Percentiles rank a stretch among this genome's conserved stretches.
These are phyloP conservation scores for Lasioglossum villosulum DNA, from an alignment of 2,888 invertebrate species.

Conservation along the genomic window DNA sequence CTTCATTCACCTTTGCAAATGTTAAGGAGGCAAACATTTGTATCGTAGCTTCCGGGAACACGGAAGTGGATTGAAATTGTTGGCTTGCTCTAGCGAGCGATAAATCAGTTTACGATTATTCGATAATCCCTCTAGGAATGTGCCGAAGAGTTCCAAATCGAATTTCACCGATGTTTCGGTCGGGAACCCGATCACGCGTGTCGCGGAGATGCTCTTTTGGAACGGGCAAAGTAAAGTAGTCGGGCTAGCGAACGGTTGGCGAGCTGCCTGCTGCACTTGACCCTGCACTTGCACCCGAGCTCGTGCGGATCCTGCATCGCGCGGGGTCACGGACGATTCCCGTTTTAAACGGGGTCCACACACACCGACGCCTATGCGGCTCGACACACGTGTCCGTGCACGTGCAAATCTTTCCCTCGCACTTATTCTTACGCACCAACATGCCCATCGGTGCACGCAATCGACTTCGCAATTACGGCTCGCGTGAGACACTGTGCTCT, in stretches of 20 bases:
- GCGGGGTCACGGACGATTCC: constrained; percentile 67
- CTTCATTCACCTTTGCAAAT: neutral
- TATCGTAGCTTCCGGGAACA: neutral
- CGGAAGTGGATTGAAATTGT: neutral
- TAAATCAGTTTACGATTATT: neutral
- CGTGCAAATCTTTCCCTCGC: constrained; percentile 6
- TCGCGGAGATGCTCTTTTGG: neutral
- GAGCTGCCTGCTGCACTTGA: constrained; percentile 76
- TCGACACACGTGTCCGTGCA: constrained; percentile 27
- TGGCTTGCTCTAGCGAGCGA: neutral
- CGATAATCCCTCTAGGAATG: neutral
- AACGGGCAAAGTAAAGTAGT: constrained; percentile 15
- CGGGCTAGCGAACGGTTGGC: constrained; percentile 63
- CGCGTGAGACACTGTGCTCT: neutral
- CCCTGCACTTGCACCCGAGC: constrained; percentile 76
- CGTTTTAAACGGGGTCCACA: constrained; percentile 31
- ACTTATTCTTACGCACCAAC: neutral
- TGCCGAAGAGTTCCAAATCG: neutral
- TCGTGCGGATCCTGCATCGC: constrained; percentile 51
- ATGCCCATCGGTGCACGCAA: constrained; percentile 20
- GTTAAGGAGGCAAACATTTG: neutral
- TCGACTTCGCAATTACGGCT: neutral
- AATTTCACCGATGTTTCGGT: neutral
- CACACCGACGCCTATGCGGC: constrained; percentile 1
- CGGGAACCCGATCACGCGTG: constrained; percentile 4